phyloP scores from a whole-genome alignment of 2,113 vertebrate genomes.

The Lamprotornis superbus region DNA sequence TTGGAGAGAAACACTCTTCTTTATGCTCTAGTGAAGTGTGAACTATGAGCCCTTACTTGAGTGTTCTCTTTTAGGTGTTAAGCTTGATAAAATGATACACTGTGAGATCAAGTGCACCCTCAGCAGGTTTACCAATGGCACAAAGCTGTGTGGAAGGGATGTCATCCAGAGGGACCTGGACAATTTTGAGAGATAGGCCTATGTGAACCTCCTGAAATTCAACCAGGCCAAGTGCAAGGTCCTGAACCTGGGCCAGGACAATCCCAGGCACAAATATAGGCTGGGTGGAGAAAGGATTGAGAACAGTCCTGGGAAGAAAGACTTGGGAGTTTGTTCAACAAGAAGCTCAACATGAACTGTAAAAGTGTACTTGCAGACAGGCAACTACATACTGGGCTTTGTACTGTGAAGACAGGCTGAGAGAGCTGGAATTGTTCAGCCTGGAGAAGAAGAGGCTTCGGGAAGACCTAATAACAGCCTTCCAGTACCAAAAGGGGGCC shows the following conservation, averaged over 20 bases:
- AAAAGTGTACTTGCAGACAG: background rate
- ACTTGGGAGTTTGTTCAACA: accelerated
- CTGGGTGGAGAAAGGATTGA: background rate
- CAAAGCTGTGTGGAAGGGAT: background rate
- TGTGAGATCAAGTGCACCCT: accelerated
- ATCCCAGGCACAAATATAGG: background rate
- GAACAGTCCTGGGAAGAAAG: background rate
- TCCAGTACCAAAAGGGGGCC: background rate
- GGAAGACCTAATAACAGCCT: background rate
- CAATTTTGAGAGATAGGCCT: background rate
- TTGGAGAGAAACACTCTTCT: background rate
- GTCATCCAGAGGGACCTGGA: background rate
- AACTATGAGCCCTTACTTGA: background rate
- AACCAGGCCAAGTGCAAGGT: background rate
- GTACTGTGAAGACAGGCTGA: background rate
- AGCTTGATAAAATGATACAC: background rate
- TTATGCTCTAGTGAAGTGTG: background rate
- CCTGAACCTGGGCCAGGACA: background rate
- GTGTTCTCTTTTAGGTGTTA: background rate
- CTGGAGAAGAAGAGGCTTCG: background rate
- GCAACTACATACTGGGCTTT: background rate
- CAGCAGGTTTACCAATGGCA: background rate
- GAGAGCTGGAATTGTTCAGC: background rate
- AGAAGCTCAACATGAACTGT: background rate
- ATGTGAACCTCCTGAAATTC: background rate